A percentile compares a stretch with the other conserved stretches of the same genome.
phyloP scores from a whole-genome alignment of 92 coral and sea anemone genomes.

The Palythoa caribaeorum region DNA sequence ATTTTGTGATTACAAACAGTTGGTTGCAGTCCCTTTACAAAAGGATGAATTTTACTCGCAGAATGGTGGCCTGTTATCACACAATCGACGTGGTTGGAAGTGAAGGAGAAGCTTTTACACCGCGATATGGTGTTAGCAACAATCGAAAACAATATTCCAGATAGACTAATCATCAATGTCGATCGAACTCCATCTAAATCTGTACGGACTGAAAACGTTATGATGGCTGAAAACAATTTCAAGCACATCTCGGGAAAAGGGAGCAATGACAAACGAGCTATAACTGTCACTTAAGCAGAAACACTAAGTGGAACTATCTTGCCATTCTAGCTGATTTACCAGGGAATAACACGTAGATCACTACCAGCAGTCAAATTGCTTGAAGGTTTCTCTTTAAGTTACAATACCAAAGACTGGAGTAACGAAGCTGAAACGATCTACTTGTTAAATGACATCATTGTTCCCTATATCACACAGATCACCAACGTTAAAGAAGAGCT shows the following conservation, averaged over 20 bases:
- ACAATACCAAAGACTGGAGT: neutral
- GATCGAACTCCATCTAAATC: constrained; percentile 64
- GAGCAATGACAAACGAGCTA: constrained; percentile 41
- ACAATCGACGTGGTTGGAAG: constrained; percentile 63
- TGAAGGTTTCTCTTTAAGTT: no score
- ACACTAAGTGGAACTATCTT: constrained; percentile 37
- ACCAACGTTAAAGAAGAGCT: no score
- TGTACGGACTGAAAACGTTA: constrained; percentile 59
- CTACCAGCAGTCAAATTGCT: no score
- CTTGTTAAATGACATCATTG: no score
- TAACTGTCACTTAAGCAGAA: constrained; percentile 40
- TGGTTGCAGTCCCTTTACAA: constrained; percentile 71
- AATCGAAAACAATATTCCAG: constrained; percentile 56
- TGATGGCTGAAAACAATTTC: constrained; percentile 2
- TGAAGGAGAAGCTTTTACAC: constrained; percentile 60
- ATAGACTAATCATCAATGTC: constrained; percentile 54
- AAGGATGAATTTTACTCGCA: constrained; percentile 62
- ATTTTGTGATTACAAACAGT: constrained; percentile 60
- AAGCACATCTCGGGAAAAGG: constrained; percentile 33
- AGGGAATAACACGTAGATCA: neutral
- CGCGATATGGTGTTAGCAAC: constrained; percentile 54
- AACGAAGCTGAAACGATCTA: no score
- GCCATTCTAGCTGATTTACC: constrained; percentile 36
- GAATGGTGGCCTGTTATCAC: constrained; percentile 64
- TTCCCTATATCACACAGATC: no score